Evolutionary conservation across 2,113 vertebrate genomes (phyloP).

Genomic region (Seriola quinqueradiata): DNA sequence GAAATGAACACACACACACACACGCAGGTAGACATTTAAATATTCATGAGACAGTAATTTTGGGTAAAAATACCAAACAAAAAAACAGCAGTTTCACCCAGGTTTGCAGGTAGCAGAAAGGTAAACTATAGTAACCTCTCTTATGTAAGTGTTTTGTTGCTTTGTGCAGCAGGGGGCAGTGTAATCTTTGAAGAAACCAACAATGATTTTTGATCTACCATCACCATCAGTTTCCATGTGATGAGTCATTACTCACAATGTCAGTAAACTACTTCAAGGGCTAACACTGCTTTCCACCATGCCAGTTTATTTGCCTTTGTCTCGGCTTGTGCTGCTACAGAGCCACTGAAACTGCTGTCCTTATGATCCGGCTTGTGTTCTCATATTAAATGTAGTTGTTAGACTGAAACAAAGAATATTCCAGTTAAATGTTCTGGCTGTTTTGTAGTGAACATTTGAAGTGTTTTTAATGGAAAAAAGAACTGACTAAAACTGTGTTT

Average conservation of each 20-base stretch:
- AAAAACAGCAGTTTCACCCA: neutral
- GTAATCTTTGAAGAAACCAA: slow-evolving; percentile 2
- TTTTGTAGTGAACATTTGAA: neutral
- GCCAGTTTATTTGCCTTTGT: slow-evolving; percentile 44
- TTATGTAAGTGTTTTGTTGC: slow-evolving; percentile 27
- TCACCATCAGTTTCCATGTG: slow-evolving; percentile 59
- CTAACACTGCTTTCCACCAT: slow-evolving; percentile 30
- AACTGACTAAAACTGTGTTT: slow-evolving; percentile 3
- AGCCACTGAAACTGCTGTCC: slow-evolving; percentile 1
- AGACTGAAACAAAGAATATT: slow-evolving; percentile 13
- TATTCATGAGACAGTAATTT: neutral
- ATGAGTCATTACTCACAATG: slow-evolving; percentile 73
- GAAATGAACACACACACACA: neutral
- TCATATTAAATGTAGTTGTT: slow-evolving; percentile 20
- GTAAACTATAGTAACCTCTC: slow-evolving; percentile 10
- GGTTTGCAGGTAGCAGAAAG: neutral
- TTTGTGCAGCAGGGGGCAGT: slow-evolving; percentile 74
- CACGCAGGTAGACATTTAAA: neutral
- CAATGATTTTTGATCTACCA: slow-evolving; percentile 2
- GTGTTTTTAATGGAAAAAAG: slow-evolving; percentile 13
- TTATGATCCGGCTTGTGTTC: slow-evolving; percentile 29
- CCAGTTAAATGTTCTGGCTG: neutral
- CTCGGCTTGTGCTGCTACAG: neutral
- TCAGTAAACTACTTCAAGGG: slow-evolving; percentile 65
- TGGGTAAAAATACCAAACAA: neutral